Percentiles rank a stretch among this genome's conserved stretches.
phyloP scores from a whole-genome alignment of 2,888 invertebrate genomes.

The Zygogramma bicolorata region DNA sequence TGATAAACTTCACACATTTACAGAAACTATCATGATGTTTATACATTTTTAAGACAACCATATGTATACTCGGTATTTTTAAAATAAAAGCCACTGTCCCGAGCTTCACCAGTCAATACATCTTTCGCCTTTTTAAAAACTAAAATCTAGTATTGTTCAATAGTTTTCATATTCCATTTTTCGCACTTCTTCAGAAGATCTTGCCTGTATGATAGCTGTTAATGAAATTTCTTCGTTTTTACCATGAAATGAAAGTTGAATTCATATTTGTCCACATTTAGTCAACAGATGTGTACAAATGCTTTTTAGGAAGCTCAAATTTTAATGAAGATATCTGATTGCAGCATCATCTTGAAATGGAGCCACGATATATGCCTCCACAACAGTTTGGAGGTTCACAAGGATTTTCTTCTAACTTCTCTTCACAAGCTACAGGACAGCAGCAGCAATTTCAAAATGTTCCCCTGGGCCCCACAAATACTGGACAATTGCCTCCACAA shows the following conservation, averaged over 20 bases:
- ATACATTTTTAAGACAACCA: neutral
- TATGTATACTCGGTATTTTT: neutral
- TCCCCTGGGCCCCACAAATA: constrained; percentile 42
- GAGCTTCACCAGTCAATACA: too few species aligned
- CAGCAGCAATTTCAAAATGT: constrained; percentile 39
- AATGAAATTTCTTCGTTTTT: too few species aligned
- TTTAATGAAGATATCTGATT: neutral
- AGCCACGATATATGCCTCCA: constrained; percentile 68
- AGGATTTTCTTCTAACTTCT: constrained; percentile 44
- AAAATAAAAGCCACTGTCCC: neutral
- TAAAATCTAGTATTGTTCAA: neutral
- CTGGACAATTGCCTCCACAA: constrained; percentile 31
- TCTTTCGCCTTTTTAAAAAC: neutral
- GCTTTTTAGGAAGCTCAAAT: neutral
- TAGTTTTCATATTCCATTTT: neutral
- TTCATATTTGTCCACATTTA: too few species aligned
- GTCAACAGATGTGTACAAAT: neutral
- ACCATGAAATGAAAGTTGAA: too few species aligned
- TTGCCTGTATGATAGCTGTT: too few species aligned
- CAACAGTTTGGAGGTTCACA: constrained; percentile 53
- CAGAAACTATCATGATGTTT: neutral
- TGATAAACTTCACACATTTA: neutral
- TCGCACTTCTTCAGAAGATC: neutral
- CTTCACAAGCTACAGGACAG: constrained; percentile 27
- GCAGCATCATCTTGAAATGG: constrained; percentile 63